Conservation (phyloP, 2,888 invertebrate genomes). For the Drosophila paramelanica region DNA sequence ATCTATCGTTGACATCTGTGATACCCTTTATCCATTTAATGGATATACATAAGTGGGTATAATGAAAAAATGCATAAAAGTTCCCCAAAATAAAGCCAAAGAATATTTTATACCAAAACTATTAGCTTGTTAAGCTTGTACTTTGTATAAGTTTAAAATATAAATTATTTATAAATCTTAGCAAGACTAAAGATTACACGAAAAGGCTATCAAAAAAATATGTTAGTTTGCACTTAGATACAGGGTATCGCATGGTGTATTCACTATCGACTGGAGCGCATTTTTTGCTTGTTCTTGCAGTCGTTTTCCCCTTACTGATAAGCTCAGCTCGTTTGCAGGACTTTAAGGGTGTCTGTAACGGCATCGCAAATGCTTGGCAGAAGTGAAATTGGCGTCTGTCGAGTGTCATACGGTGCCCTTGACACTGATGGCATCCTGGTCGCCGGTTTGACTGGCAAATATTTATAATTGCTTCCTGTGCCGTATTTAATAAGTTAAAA, state of each 20-base stretch:
- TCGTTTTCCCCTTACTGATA: constrained; percentile 33
- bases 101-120: too few relatives aligned
- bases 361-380: constrained; percentile 38
- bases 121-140: too few relatives aligned
- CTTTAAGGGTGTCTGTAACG: constrained; percentile 24
- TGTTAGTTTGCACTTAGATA: background rate
- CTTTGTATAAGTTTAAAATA: too few relatives aligned
- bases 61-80: too few relatives aligned
- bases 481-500: constrained; percentile 35
- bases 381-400: constrained; percentile 45
- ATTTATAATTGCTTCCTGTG: constrained; percentile 62
- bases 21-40: background rate
- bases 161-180: too few relatives aligned
- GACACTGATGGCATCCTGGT: constrained; percentile 43
- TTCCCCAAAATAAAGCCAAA: too few relatives aligned
- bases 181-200: too few relatives aligned
- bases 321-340: constrained; percentile 23
- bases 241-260: background rate
- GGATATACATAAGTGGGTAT: background rate
- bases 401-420: constrained; percentile 45
- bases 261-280: background rate
- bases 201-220: too few relatives aligned
- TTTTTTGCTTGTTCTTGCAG: background rate
- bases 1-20: constrained; percentile 24
- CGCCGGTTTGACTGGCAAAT: constrained; percentile 26